These are phyloP conservation scores for Amazona vittata DNA, from an alignment of 2,113 vertebrate genomes.

Conservation along the genomic window DNA sequence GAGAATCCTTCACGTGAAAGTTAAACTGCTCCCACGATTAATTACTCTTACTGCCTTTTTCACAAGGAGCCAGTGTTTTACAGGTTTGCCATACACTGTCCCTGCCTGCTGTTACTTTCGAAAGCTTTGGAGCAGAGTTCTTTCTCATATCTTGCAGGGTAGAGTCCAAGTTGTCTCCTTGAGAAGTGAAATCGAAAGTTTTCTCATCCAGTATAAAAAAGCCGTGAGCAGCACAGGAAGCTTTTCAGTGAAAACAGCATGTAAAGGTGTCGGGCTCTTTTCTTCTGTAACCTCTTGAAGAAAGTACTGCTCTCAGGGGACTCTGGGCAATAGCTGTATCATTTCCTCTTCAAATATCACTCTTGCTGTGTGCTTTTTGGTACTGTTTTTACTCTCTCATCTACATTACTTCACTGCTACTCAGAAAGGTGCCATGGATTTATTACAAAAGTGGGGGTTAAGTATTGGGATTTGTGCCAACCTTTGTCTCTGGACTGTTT, in stretches of 20 bases:
- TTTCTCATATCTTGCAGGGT: not conserved
- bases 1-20: not conserved
- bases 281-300: not conserved
- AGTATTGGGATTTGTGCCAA: not conserved
- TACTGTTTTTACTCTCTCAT: not conserved
- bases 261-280: not conserved
- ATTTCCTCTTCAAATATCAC: not conserved
- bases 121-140: not conserved
- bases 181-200: not conserved
- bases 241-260: not conserved
- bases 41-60: not conserved
- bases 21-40: not conserved
- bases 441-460: not conserved
- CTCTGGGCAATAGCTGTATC: not conserved
- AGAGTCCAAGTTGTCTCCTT: not conserved
- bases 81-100: not conserved
- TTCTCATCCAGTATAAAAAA: not conserved
- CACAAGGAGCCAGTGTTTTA: not conserved
- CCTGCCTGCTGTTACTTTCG: not conserved
- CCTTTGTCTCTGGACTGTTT: not conserved
- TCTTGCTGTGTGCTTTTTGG: not conserved
- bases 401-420: not conserved
- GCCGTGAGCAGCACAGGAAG: not conserved
- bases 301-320: not conserved
- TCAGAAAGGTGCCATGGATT: not conserved